phyloP scores from a whole-genome alignment of 2,797 vertebrate genomes.

The Mico argentatus region DNA sequence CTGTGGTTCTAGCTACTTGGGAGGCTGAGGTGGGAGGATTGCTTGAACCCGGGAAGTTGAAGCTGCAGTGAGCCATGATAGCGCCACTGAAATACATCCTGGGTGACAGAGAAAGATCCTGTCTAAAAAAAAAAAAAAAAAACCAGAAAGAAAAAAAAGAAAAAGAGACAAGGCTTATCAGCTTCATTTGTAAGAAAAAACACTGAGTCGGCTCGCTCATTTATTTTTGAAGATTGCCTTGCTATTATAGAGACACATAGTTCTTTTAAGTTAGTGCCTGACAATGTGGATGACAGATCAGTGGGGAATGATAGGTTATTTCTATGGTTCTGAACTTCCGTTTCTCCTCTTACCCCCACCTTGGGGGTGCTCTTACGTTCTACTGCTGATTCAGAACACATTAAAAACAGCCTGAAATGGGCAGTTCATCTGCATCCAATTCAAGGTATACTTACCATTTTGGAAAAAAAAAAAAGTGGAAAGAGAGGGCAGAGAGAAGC shows the following conservation, averaged over 20 bases:
- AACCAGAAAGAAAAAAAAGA: not conserved
- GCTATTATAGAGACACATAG: not conserved
- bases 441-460: slow-evolving; percentile 54
- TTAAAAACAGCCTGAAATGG: slow-evolving; percentile 68
- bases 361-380: slow-evolving; percentile 24
- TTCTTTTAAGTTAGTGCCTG: slow-evolving; percentile 33
- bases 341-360: not conserved
- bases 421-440: slow-evolving; percentile 69
- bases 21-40: not conserved
- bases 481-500: slow-evolving; percentile 48
- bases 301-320: slow-evolving; percentile 53
- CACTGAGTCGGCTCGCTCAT: not conserved
- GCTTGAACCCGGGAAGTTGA: not conserved
- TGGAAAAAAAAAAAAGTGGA: not conserved
- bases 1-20: not conserved
- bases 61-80: not conserved
- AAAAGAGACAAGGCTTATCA: not conserved
- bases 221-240: not conserved
- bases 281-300: slow-evolving; percentile 36
- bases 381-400: slow-evolving; percentile 54
- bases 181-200: not conserved
- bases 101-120: not conserved
- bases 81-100: not conserved
- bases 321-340: slow-evolving; percentile 12
- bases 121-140: not conserved